Conservation (phyloP, 1,140 invertebrate species). For the Lordiphosa stackelbergi region DNA sequence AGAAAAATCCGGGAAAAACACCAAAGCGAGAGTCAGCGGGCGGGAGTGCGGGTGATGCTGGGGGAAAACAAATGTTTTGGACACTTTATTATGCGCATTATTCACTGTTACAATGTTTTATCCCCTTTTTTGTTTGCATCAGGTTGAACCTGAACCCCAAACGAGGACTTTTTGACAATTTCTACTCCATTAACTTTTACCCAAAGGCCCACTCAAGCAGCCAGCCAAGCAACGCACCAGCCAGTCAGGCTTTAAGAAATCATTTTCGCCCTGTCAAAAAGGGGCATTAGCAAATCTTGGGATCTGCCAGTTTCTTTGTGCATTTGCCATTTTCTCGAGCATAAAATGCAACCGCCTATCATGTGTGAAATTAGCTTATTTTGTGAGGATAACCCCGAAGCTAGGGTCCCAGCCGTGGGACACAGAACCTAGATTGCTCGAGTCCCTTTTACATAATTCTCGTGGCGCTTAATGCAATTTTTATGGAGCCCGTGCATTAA, state of each 20-base stretch:
- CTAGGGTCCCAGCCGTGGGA: constrained; percentile 38
- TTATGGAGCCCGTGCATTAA: constrained; percentile 62
- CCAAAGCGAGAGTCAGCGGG: constrained; percentile 4
- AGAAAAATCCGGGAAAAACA: constrained; percentile 10
- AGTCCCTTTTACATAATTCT: constrained; percentile 60
- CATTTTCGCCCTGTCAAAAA: constrained; percentile 32
- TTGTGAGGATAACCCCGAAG: constrained; percentile 48
- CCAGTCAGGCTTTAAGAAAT: constrained; percentile 50
- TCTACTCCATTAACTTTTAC: constrained; percentile 76
- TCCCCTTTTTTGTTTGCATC: constrained; percentile 46
- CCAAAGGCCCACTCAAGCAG: constrained; percentile 72
- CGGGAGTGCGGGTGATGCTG: neutral
- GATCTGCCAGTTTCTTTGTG: neutral
- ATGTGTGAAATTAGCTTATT: constrained; percentile 75
- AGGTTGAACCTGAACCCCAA: constrained; percentile 8
- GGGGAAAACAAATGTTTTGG: constrained; percentile 68
- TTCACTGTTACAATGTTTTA: constrained; percentile 74
- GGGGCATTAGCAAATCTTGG: constrained; percentile 3
- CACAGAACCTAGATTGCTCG: constrained; percentile 53
- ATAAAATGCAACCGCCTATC: constrained; percentile 45
- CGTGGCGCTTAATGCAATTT: constrained; percentile 69
- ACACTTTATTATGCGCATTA: constrained; percentile 75
- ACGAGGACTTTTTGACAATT: constrained; percentile 37
- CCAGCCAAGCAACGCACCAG: constrained; percentile 1
- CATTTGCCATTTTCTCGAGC: neutral